phyloP scores from a whole-genome alignment of 2,888 invertebrate genomes.

The Melanophora roralis region DNA sequence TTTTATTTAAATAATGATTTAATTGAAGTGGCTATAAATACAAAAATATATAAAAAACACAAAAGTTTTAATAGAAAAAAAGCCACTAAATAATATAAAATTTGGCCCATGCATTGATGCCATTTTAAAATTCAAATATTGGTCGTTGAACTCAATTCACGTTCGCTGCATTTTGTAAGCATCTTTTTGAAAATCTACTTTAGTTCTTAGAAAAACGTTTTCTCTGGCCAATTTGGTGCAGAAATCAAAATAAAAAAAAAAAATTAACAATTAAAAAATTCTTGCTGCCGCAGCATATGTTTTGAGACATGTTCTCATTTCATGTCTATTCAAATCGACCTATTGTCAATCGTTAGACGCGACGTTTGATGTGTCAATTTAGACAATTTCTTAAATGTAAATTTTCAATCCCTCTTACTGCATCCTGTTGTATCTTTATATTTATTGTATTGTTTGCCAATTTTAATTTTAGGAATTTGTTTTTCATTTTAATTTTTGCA shows the following conservation, averaged over 20 bases:
- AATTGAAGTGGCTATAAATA: background rate
- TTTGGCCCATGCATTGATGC: constrained; percentile 62
- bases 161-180: constrained; percentile 19
- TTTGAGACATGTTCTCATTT: background rate
- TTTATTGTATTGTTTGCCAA: constrained; percentile 57
- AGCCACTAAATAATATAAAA: constrained; percentile 46
- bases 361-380: constrained; percentile 63
- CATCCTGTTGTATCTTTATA: background rate
- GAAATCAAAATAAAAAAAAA: constrained; percentile 20
- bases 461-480: constrained; percentile 53
- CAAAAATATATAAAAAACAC: background rate
- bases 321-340: constrained; percentile 57
- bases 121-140: constrained; percentile 60
- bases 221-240: constrained; percentile 1
- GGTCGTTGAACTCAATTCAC: constrained; percentile 60
- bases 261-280: constrained; percentile 6
- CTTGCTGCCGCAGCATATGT: constrained; percentile 6
- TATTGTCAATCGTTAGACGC: constrained; percentile 62
- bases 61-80: background rate
- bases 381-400: constrained; percentile 58
- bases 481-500: constrained; percentile 7
- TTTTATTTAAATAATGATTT: too few relatives aligned
- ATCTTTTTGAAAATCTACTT: constrained; percentile 1
- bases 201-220: background rate
- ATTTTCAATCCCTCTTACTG: background rate